Percentiles rank a stretch among this genome's conserved stretches.
Evolutionary conservation across 2,113 vertebrate genomes (phyloP).

Genomic region (Ammodramus savannarum): DNA sequence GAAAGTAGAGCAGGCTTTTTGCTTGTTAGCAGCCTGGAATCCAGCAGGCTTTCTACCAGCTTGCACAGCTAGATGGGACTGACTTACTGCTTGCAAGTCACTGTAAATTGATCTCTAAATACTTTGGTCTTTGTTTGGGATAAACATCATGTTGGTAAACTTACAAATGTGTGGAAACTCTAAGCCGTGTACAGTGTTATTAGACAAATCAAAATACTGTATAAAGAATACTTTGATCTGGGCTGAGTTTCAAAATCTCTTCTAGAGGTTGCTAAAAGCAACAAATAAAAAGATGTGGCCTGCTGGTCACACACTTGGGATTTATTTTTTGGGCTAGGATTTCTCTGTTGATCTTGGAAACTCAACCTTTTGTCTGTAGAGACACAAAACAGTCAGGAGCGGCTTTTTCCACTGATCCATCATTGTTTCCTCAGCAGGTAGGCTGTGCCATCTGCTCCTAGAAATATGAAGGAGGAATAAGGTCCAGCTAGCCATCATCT

Average conservation of each 20-base stretch:
- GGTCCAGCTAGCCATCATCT: not conserved
- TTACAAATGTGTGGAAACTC: not conserved
- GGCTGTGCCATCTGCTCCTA: conserved; percentile 1
- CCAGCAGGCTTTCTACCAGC: not conserved
- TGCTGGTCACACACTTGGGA: not conserved
- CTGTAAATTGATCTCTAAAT: not conserved
- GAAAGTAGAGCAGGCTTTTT: not conserved
- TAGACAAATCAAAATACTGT: not conserved
- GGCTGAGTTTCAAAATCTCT: not conserved
- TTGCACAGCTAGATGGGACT: not conserved
- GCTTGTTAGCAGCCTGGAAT: not conserved
- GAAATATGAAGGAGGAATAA: not conserved
- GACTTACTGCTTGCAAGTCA: not conserved
- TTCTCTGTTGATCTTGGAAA: conserved; percentile 40
- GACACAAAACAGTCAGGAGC: not conserved
- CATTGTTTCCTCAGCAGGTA: not conserved
- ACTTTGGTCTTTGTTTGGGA: not conserved
- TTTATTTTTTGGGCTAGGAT: conserved; percentile 34
- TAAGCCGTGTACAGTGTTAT: not conserved
- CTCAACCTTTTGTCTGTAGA: not conserved
- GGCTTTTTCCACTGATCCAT: not conserved
- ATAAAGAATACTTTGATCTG: not conserved
- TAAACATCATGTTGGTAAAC: not conserved
- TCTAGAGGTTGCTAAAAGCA: conserved; percentile 1
- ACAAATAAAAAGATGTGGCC: conserved; percentile 25